These are phyloP conservation scores for Agonopterix heracliana DNA, from an alignment of 2,888 invertebrate species.

Conservation along the genomic window DNA sequence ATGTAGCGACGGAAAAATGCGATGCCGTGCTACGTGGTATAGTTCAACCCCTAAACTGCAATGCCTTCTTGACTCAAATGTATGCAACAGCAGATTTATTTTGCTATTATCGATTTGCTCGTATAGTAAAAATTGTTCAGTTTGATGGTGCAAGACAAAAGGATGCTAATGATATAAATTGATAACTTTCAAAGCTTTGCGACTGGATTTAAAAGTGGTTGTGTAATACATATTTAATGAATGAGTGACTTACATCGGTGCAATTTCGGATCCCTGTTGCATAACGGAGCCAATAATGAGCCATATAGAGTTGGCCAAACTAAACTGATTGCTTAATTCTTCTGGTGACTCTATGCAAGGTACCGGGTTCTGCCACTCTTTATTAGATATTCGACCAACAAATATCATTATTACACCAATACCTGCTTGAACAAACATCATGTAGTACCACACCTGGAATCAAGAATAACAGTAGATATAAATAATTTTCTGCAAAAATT, in stretches of 20 bases:
- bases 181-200: too few species aligned
- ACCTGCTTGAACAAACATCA: slow-evolving; percentile 86
- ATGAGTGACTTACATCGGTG: slow-evolving; percentile 81
- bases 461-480: background rate
- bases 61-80: too few species aligned
- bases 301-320: slow-evolving; percentile 90
- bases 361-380: slow-evolving; percentile 92
- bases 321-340: slow-evolving; percentile 89
- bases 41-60: too few species aligned
- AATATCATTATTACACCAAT: slow-evolving; percentile 88
- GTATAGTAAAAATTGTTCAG: too few species aligned
- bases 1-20: too few species aligned
- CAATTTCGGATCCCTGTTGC: slow-evolving; percentile 93
- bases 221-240: too few species aligned
- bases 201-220: too few species aligned
- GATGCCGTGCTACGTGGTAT: too few species aligned
- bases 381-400: slow-evolving; percentile 88
- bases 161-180: too few species aligned
- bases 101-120: too few species aligned
- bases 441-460: slow-evolving; percentile 86
- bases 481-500: background rate
- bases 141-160: too few species aligned
- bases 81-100: too few species aligned
- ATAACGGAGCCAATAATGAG: slow-evolving; percentile 90
- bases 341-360: slow-evolving; percentile 90